Evolutionary conservation across 2,113 vertebrate species (phyloP).

Genomic region (Cichladusa arquata): DNA sequence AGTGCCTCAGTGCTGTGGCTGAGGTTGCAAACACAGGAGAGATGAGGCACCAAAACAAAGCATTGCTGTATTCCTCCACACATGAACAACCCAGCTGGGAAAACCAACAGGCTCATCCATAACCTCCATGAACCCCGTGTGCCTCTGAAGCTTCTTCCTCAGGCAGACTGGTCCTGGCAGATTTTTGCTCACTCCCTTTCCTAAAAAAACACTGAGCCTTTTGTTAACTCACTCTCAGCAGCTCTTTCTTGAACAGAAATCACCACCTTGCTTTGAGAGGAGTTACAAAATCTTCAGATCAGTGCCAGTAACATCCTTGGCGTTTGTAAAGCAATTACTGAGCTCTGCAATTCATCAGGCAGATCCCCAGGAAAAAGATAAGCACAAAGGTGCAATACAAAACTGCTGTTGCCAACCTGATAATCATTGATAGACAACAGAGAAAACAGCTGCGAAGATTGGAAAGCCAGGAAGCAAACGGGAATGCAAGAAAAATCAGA

Average conservation of each 20-base stretch:
- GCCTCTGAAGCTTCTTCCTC: background rate
- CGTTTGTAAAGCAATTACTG: background rate
- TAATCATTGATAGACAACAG: background rate
- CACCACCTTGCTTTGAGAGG: background rate
- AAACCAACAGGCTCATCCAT: background rate
- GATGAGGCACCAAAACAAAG: background rate
- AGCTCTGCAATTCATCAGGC: slow-evolving; percentile 13
- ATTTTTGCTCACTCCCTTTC: background rate
- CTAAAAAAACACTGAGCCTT: background rate
- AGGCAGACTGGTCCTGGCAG: background rate
- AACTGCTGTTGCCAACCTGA: background rate
- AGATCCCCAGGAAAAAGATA: background rate
- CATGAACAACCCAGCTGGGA: background rate
- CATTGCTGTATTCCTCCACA: background rate
- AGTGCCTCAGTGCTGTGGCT: background rate
- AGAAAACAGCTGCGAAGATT: background rate
- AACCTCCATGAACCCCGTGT: fast-evolving
- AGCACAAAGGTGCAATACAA: background rate
- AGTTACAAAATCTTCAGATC: background rate
- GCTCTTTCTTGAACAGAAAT: background rate
- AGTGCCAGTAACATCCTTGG: background rate
- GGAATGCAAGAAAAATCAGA: background rate
- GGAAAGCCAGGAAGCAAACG: background rate
- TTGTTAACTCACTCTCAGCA: background rate
- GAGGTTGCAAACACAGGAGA: background rate